Conservation (phyloP, 2,113 vertebrate genomes). For the Vombatus ursinus region DNA sequence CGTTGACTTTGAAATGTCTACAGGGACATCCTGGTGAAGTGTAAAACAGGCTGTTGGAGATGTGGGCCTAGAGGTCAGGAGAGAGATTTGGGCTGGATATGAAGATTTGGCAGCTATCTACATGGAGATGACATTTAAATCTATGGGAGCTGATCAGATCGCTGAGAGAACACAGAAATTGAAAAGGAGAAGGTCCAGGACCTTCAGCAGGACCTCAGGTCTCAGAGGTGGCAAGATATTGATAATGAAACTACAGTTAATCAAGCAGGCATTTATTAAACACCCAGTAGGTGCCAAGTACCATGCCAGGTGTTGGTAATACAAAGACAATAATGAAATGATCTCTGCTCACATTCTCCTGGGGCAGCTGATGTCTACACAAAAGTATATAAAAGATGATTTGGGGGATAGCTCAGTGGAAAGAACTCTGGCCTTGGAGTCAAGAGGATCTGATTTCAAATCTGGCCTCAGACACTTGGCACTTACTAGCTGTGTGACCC, state of each 20-base stretch:
- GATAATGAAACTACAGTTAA: background rate
- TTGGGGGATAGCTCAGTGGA: background rate
- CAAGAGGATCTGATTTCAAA: too few relatives aligned
- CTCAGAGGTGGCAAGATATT: background rate
- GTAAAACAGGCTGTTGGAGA: background rate
- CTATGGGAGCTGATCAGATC: background rate
- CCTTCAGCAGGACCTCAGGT: background rate
- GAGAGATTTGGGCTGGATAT: background rate
- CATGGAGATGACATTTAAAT: background rate
- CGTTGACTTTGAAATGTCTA: background rate
- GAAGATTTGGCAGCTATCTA: background rate
- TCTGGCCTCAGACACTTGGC: too few relatives aligned
- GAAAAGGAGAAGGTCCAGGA: background rate
- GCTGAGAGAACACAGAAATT: background rate
- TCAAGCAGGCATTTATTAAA: background rate
- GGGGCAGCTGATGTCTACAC: background rate
- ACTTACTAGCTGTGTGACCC: too few relatives aligned
- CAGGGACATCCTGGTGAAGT: background rate
- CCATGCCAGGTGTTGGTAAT: background rate
- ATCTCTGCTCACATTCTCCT: background rate
- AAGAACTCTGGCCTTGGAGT: too few relatives aligned
- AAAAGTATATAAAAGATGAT: background rate
- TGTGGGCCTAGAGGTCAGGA: background rate
- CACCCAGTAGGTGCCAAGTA: background rate
- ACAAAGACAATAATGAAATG: background rate